phyloP scores from a whole-genome alignment of 2,888 invertebrate genomes.

The Eristalis arbustorum region DNA sequence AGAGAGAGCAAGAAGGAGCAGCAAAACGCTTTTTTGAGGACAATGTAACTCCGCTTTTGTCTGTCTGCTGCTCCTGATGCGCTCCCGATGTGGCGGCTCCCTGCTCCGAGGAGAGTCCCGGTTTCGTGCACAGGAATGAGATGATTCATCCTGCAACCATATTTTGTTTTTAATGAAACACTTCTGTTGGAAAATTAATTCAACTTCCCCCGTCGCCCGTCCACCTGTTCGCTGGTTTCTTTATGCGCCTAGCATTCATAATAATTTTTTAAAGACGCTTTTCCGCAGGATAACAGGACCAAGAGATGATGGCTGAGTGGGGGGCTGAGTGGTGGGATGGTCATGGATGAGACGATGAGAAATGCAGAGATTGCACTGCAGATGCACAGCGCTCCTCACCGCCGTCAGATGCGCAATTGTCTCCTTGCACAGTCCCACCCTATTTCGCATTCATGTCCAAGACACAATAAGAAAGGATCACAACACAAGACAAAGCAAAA shows the following conservation, averaged over 20 bases:
- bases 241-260: slow-evolving; percentile 5
- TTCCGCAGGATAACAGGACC: slow-evolving; percentile 59
- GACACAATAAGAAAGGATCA: slow-evolving; percentile 49
- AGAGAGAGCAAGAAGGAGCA: slow-evolving; percentile 19
- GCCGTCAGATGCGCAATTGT: slow-evolving; percentile 34
- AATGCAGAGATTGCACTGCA: slow-evolving; percentile 57
- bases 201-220: slow-evolving; percentile 5
- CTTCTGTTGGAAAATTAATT: slow-evolving; percentile 68
- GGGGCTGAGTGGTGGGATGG: no score
- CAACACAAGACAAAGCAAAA: slow-evolving; percentile 1
- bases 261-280: slow-evolving; percentile 65
- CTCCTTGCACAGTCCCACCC: slow-evolving; percentile 33
- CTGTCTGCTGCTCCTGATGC: slow-evolving; percentile 28
- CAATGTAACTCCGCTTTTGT: slow-evolving; percentile 68
- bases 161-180: slow-evolving; percentile 68
- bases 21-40: slow-evolving; percentile 67
- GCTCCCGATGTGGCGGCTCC: no score
- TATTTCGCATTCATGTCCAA: slow-evolving; percentile 59
- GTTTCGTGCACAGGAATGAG: slow-evolving; percentile 15
- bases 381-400: slow-evolving; percentile 29
- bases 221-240: slow-evolving; percentile 2
- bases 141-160: slow-evolving; percentile 53
- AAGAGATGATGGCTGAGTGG: not conserved
- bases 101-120: slow-evolving; percentile 12
- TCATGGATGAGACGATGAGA: not conserved